phyloP scores from a whole-genome alignment of 2,113 vertebrate species.

The Sturnira hondurensis region DNA sequence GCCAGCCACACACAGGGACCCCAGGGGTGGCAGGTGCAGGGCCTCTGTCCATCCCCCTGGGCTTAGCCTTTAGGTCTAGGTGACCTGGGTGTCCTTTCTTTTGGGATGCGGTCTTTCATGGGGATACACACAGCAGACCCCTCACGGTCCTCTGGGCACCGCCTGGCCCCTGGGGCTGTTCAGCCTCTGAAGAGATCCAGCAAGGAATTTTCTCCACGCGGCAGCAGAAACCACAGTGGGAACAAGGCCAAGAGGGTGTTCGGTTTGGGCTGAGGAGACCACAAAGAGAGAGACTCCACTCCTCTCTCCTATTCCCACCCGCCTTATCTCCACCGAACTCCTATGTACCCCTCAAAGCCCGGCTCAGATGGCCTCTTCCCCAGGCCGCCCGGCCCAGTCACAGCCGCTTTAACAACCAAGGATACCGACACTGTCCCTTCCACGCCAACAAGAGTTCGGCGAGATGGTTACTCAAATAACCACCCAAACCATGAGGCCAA shows the following conservation, averaged over 20 bases:
- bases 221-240: background rate
- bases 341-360: background rate
- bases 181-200: background rate
- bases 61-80: background rate
- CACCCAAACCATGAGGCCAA: background rate
- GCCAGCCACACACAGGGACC: too few species aligned
- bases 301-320: background rate
- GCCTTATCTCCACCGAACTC: background rate
- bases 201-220: background rate
- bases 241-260: background rate
- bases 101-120: fast-evolving
- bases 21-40: background rate
- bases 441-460: background rate
- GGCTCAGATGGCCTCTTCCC: background rate
- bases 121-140: too few species aligned
- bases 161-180: background rate
- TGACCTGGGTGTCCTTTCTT: background rate
- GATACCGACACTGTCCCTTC: too few species aligned
- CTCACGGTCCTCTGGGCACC: background rate
- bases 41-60: background rate
- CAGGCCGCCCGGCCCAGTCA: background rate
- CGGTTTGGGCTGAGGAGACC: background rate
- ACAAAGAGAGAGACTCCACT: background rate
- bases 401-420: background rate
- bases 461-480: background rate